A percentile compares a stretch with the other conserved stretches of the same genome.
Evolutionary conservation across 2,113 vertebrate genomes (phyloP).

Genomic region (Hyla sarda): DNA sequence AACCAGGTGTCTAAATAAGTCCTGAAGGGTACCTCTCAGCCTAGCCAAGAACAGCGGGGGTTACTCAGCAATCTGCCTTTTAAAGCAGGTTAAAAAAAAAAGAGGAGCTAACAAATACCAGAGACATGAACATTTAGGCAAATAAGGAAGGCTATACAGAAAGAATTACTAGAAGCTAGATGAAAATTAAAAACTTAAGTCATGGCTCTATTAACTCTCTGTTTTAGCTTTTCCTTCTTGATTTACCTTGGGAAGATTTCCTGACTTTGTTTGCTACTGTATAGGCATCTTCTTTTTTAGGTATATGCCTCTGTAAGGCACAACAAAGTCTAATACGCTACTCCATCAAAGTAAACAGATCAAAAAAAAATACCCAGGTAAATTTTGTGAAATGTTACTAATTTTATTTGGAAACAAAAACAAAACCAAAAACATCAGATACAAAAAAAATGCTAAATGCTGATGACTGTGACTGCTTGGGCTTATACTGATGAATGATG

Average conservation of each 20-base stretch:
- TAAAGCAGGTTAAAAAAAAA: background rate
- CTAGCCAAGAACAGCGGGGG: slow-evolving; percentile 60
- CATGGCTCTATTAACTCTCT: background rate
- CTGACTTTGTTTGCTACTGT: background rate
- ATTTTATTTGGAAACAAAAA: too few relatives aligned
- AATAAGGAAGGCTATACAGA: background rate
- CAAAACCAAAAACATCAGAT: too few relatives aligned
- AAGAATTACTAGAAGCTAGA: background rate
- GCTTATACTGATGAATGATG: background rate
- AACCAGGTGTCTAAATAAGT: slow-evolving; percentile 63
- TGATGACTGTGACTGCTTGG: too few relatives aligned
- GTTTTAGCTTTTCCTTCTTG: too few relatives aligned
- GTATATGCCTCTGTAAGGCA: too few relatives aligned
- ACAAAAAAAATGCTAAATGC: too few relatives aligned
- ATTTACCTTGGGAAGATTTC: too few relatives aligned
- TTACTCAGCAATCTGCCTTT: background rate
- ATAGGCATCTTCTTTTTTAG: background rate
- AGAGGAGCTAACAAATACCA: background rate
- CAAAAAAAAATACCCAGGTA: background rate
- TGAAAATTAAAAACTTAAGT: background rate
- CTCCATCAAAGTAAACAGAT: too few relatives aligned
- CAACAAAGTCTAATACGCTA: too few relatives aligned
- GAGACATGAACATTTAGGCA: background rate
- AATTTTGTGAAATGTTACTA: too few relatives aligned
- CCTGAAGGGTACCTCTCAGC: slow-evolving; percentile 56